Base-by-base conservation (phyloP, 2,113 vertebrate species). In the Nipponia nippon region DNA sequence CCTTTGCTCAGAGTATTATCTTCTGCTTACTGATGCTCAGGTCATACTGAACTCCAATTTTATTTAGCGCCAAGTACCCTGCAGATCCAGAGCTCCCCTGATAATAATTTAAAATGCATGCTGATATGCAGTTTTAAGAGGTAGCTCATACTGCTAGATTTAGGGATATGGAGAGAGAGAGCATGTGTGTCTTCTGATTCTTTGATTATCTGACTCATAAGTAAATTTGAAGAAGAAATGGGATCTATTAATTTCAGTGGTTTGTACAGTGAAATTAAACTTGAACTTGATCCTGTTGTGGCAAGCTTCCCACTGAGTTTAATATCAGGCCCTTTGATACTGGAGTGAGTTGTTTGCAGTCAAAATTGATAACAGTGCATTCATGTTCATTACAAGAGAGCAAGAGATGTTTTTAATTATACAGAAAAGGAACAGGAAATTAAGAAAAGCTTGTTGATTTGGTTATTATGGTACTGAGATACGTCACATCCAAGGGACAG, bases 341-440 rank as follows among this genome's bases (percentile, higher is more conserved):
- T 32, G 30, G 20, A 81, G 59, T 61, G 62, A 90, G 47, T 86
- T 95, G 63, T 93, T 95, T 93, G 52, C 77, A 55, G 27, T 67
- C 30, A 49, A 52, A 95, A 59, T 44, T 67, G 59, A 63, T 87
- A 90, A 40, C 0, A 0, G 52, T 49, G 52, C 59, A 56, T 78
- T 89, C 19, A 22, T 52, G 50, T 53, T 96, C 44, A 71, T 93
- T 92, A 79, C 87, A 66, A 70, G n/a, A 70, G 58, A 81, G 49
- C 62, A 58, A 62, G 36, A 38, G 2, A 34, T 61, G 49, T 46
- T 91, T 96, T 94, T 97, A 95, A 95, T 97, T 95, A 88, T n/a
- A 30, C 53, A 58, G 49, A 81, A 55, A 77, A 93, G 50, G 63
- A 92, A 88, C 89, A 96, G 95, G 96, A 98, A 97, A 97, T 97